Percentiles rank a stretch among this genome's conserved stretches.
Evolutionary conservation across 2,797 vertebrate species (phyloP).

Genomic region (Rhabdophis nuchalis): DNA sequence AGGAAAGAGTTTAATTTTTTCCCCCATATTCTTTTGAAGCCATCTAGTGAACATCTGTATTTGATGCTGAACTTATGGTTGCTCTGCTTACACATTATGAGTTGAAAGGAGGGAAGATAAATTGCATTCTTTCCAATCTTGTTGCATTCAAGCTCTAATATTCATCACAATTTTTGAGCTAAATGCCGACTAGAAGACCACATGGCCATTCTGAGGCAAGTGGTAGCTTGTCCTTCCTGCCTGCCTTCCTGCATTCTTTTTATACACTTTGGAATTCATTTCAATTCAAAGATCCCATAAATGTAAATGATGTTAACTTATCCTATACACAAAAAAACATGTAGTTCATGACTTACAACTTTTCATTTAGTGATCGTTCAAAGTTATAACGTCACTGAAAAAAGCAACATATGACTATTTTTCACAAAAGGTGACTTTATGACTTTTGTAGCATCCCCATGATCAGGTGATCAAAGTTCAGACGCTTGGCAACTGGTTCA

Average conservation of each 20-base stretch:
- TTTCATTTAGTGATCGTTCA: no score
- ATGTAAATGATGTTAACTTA: neutral
- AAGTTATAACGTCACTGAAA: no score
- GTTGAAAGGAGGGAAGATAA: neutral
- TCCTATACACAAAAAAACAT: neutral
- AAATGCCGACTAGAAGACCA: neutral
- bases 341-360: no score
- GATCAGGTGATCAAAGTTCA: no score
- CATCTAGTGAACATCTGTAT: neutral
- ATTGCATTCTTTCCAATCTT: neutral
- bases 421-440: no score
- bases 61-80: neutral
- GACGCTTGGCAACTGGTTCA: no score
- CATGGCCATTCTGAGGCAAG: neutral
- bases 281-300: neutral
- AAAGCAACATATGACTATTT: no score
- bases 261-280: neutral
- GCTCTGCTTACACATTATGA: neutral
- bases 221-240: neutral
- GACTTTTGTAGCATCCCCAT: no score
- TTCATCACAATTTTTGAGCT: neutral
- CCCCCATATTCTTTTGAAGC: neutral
- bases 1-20: neutral
- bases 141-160: neutral
- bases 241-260: neutral